Conservation (phyloP, 2,888 invertebrate genomes). For the Automeris io region DNA sequence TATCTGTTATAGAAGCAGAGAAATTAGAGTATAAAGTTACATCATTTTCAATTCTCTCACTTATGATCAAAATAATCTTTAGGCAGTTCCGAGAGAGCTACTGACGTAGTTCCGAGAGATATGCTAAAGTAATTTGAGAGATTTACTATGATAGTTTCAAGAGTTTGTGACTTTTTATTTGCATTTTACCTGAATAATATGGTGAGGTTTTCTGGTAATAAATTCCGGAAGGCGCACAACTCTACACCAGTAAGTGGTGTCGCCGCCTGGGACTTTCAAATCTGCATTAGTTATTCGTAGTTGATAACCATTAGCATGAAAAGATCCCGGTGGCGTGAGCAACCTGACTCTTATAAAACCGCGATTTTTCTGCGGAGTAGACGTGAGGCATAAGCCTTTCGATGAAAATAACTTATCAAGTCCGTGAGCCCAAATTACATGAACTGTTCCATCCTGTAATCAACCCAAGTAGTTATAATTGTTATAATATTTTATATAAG, state of each 20-base stretch:
- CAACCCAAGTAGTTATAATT: conserved; percentile 2
- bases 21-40: too few relatives aligned
- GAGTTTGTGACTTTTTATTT: neutral
- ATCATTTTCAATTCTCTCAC: too few relatives aligned
- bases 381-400: conserved; percentile 79
- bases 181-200: conserved; percentile 84
- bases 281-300: conserved; percentile 79
- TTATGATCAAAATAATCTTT: too few relatives aligned
- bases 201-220: conserved; percentile 81
- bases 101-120: too few relatives aligned
- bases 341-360: conserved; percentile 90
- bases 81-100: too few relatives aligned
- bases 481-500: too few relatives aligned
- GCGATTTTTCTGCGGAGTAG: conserved; percentile 68
- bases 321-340: conserved; percentile 50
- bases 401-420: conserved; percentile 82
- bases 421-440: conserved; percentile 90
- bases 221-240: conserved; percentile 86
- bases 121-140: too few relatives aligned
- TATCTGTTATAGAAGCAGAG: too few relatives aligned
- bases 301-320: conserved; percentile 65
- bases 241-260: conserved; percentile 99
- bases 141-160: too few relatives aligned
- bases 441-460: conserved; percentile 90
- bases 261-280: conserved; percentile 85